Conservation (phyloP, 2,888 invertebrate species). For the Blomia tropicalis region DNA sequence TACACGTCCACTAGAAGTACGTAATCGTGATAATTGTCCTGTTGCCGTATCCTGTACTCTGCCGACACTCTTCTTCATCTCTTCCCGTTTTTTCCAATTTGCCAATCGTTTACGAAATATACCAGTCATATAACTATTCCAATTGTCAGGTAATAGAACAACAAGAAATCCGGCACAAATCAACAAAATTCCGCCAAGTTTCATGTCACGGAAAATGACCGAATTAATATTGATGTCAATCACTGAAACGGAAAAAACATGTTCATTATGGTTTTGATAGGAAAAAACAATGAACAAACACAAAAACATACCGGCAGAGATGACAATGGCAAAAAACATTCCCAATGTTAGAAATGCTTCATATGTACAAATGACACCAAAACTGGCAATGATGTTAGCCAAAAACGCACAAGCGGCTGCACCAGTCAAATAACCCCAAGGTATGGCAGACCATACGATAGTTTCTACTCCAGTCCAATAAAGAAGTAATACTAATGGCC, state of each 20-base stretch:
- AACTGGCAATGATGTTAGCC: conserved; percentile 80
- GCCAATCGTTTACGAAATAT: conserved; percentile 50
- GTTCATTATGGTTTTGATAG: conserved; percentile 18
- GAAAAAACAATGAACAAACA: no score
- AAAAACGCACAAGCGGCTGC: conserved; percentile 55
- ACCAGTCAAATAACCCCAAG: conserved; percentile 67
- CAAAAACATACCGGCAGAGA: background rate
- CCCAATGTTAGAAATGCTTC: conserved; percentile 86
- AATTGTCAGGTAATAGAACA: conserved; percentile 87
- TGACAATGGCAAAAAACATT: conserved; percentile 72
- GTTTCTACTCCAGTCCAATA: conserved; percentile 63
- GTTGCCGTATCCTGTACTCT: conserved; percentile 60
- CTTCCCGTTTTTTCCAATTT: conserved; percentile 29
- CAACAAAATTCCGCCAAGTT: conserved; percentile 77
- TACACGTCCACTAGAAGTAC: conserved; percentile 80
- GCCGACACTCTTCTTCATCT: conserved; percentile 26
- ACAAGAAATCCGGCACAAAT: conserved; percentile 78
- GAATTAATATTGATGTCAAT: conserved; percentile 69
- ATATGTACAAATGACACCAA: conserved; percentile 79
- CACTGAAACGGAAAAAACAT: conserved; percentile 44
- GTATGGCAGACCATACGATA: conserved; percentile 61
- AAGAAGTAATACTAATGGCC: conserved; percentile 66
- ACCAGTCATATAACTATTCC: conserved; percentile 84
- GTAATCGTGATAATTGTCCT: conserved; percentile 75
- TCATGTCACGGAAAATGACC: conserved; percentile 79